These are phyloP conservation scores for Rhyacophila brunnea DNA, from an alignment of 1,140 invertebrate species.

Conservation along the genomic window DNA sequence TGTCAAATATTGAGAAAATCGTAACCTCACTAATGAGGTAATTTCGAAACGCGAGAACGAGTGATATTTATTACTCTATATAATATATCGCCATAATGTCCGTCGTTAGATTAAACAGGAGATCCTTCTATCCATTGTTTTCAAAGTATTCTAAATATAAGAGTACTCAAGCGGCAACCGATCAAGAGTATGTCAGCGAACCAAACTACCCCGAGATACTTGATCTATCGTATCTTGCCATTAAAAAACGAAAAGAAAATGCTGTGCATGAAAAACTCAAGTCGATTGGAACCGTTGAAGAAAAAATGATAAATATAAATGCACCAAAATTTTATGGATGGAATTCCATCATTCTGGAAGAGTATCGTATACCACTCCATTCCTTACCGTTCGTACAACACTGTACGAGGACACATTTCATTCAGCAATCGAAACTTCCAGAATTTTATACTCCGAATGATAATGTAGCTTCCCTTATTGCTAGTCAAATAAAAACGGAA, in stretches of 20 bases:
- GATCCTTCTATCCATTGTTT: no score
- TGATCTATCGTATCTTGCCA: conserved; percentile 3
- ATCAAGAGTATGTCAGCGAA: conserved; percentile 14
- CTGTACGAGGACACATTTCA: conserved; percentile 68
- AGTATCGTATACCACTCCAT: conserved; percentile 65
- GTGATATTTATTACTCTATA: no score
- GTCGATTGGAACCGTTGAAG: conserved; percentile 69
- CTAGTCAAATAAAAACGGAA: conserved; percentile 52
- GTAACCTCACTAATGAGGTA: no score
- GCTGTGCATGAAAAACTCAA: conserved; percentile 61
- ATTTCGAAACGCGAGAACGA: no score
- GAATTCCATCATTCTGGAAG: conserved; percentile 60
- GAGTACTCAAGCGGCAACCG: not conserved
- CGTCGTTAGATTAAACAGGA: no score
- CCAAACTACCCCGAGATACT: conserved; percentile 24
- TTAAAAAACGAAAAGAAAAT: conserved; percentile 41
- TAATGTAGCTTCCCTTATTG: conserved; percentile 47
- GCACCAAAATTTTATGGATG: conserved; percentile 80
- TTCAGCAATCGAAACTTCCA: conserved; percentile 54
- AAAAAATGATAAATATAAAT: conserved; percentile 78
- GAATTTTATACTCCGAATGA: conserved; percentile 53
- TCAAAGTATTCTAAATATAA: not conserved
- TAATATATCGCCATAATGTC: no score
- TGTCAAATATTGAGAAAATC: no score
- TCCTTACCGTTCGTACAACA: conserved; percentile 64